Base-by-base conservation (phyloP, 37 sponge, comb jelly and placozoan species). In the Agelas oroides region DNA sequence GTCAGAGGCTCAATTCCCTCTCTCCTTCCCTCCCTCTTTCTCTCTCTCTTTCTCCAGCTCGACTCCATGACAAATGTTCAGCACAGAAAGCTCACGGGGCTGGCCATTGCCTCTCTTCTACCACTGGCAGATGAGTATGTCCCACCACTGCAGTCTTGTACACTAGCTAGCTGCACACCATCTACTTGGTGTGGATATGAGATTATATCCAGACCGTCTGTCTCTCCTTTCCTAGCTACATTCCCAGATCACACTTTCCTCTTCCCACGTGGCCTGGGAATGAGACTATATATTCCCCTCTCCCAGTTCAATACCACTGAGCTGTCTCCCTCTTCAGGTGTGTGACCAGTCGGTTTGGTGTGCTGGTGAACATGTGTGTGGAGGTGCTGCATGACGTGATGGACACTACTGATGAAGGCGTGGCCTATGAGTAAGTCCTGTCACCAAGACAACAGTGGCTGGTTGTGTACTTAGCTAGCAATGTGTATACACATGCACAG, bases 331-430 rank as follows among this genome's bases (percentile, higher is more conserved):
- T n/a, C 11, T 55, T 5, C 30, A 90, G 86, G 56, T 89, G 86
- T 77, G 94, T 93, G 39, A 83, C 79, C 38, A 72, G 72, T 32
- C 52, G 94, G 25, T 93, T 89, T 66, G 83, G 68, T 14, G 40
- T 67, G 19, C 55, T 94, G 23, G 58, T 94, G 52, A 87, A 78
- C 61, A 84, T 83, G 80, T 92, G 92, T 83, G 82, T 93, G 40
- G 93, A 94, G 52, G 88, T 90, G 0, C 65, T 94, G 3, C 94
- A 90, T 73, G 94, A 94, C 80, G 84, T 87, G 34, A 77, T 76
- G 65, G 93, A 93, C 24, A 65, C 58, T 24, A 84, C 68, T 74
- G 82, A 83, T 25, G 34, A 55, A 63, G 80, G 67, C 15, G 25
- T 38, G 27, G 57, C 74, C 52, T 78, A 71, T 35, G 92, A 91